Evolutionary conservation across 2,797 vertebrate species (phyloP), one percentile per base, ranked within the genome.

Genomic region (Orientallactaga sibirica): DNA sequence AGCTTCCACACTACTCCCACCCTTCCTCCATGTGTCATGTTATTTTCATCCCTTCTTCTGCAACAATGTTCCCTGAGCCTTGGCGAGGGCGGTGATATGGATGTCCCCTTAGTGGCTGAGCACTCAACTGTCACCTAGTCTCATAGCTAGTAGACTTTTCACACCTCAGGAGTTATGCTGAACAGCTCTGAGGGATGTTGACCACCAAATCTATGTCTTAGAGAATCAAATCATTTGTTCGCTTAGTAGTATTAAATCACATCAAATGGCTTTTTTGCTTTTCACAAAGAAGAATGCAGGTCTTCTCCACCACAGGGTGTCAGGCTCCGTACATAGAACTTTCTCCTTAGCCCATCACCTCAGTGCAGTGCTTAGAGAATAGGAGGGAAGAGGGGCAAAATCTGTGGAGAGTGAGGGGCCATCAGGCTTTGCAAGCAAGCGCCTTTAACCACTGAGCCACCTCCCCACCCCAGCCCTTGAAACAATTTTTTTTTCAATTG

Each of bases 311-410:
- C 78, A 83, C 76, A 79, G 19, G 74, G 52, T 61, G 83, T 92
- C 76, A 92, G 79, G 7, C 67, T 95, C 68, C 58, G 43, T 52
- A 75, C 43, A 82, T 82, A 88, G 71, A 90, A 86, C 43, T 76
- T 19, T 70, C 19, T 82, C 37, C 48, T 48, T 20, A 18, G 66
- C 10, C 2, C 1, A 18, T 22, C 6, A 4, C 8, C 52, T 41
- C 15, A 20, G 3, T 33, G 58, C 25, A 11, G 10, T 27, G 67
- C 67, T 52, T 29, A 1, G 64, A 83, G 55, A 41, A 20, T 14
- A 5, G 55, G 48, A 33, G 37, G 41, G 24, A 22, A 37, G 62
- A 29, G 64, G n/a, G 81, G 58, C 52, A 15, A 27, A 18, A 22
- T 2, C 37, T 58, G 33, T 48, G 19, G 22, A 16, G 33, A 15